Evolutionary conservation across 1,140 invertebrate genomes (phyloP).

Genomic region (Coelopa frigida): DNA sequence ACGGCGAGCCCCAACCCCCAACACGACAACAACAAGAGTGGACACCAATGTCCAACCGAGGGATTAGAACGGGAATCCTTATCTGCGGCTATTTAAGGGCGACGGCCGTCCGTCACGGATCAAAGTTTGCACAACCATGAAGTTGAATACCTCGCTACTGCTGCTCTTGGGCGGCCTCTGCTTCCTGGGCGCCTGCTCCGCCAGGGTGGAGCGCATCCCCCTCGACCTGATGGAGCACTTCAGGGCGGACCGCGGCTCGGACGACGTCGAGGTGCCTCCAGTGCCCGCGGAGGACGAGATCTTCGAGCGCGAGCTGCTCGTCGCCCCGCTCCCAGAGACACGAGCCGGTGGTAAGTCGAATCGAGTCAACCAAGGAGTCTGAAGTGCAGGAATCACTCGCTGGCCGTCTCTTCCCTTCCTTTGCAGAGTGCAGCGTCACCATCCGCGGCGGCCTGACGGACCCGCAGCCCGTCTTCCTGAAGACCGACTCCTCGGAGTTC

Average conservation of each 20-base stretch:
- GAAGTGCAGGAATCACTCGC: not conserved
- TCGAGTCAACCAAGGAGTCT: not conserved
- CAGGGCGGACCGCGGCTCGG: not conserved
- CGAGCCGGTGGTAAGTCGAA: constrained; percentile 8
- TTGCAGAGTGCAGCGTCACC: constrained; percentile 27
- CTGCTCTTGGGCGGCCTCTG: constrained; percentile 2
- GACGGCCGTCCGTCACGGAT: too few species aligned
- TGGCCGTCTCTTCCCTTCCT: not conserved
- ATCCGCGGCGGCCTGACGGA: constrained; percentile 32
- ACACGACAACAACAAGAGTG: too few species aligned
- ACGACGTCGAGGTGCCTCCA: not conserved
- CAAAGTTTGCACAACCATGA: too few species aligned
- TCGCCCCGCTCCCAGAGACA: not conserved
- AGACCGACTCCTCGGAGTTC: constrained; percentile 27
- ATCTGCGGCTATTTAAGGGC: too few species aligned
- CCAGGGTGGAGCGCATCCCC: constrained; percentile 1
- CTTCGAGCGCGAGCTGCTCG: not conserved
- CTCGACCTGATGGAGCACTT: not conserved
- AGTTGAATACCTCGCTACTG: constrained; percentile 6
- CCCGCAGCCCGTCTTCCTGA: constrained; percentile 34
- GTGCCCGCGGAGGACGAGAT: not conserved
- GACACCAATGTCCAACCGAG: too few species aligned
- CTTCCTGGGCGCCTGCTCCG: not conserved
- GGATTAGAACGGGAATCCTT: too few species aligned
- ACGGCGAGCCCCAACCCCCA: too few species aligned